Conservation (phyloP, 2,113 vertebrate species). For the Scortum barcoo region DNA sequence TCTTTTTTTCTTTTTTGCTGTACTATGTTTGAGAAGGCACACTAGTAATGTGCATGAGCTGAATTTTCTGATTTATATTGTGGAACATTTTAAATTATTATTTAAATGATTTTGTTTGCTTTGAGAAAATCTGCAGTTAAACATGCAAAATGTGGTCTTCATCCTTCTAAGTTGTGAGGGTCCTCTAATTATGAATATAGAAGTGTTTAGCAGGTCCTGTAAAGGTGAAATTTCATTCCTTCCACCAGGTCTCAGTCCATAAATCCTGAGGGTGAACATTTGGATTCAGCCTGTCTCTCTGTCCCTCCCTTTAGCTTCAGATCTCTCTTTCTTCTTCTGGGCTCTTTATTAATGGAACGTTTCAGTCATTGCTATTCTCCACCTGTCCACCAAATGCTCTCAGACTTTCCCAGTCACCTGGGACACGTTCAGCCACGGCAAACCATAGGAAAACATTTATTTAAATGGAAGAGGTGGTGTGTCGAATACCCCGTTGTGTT, state of each 20-base stretch:
- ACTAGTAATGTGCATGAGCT: neutral
- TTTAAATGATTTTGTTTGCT: neutral
- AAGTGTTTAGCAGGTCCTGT: no score
- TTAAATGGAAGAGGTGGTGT: no score
- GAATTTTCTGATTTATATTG: neutral
- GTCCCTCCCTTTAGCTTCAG: neutral
- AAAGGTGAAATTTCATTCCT: no score
- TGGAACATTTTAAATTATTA: no score
- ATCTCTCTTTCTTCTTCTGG: neutral
- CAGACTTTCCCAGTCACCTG: neutral
- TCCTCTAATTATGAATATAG: neutral
- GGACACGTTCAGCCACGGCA: no score
- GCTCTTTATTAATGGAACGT: neutral
- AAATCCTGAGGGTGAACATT: neutral
- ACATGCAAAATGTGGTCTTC: neutral
- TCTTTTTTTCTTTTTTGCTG: neutral
- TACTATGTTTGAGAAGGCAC: neutral
- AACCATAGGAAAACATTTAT: no score
- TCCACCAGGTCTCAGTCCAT: no score
- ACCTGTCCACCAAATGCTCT: constrained; percentile 13
- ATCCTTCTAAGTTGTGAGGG: neutral
- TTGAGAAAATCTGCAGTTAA: neutral
- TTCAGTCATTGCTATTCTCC: neutral
- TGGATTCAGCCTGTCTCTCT: neutral
- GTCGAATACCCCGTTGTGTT: no score